Evolutionary conservation across 1,140 invertebrate species (phyloP), one percentile per base, ranked within the genome.

Genomic region (Linepithema humile): DNA sequence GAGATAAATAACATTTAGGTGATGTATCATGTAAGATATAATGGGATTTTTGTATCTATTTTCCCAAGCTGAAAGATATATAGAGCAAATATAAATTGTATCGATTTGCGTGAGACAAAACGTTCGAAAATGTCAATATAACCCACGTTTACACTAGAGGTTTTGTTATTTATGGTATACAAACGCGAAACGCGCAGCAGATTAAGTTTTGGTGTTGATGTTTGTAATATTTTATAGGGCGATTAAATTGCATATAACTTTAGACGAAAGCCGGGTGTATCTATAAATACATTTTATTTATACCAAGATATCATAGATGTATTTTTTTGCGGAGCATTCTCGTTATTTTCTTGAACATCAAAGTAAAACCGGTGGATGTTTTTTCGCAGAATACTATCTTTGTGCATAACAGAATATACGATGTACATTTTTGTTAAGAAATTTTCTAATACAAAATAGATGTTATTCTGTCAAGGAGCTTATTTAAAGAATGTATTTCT

Each of bases 381-480:
- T 77, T 64, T 0, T 20, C 4, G 7, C 29, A 15, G 29, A 50
- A 0, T 15, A 23, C 12, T 26, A 77, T 65, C 73, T 65, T 38
- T 26, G 40, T 64, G 26, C 45, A 20, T 65, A 65, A 65, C 26
- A 65, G 43, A 38, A 23, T 77, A 26, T 48, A 50, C 15, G 6
- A 38, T 32, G 40, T 35, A 50, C 59, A 65, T 77, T 77, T 29
- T 77, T 77, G 43, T 77, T 77, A 64, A 77, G 59, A 65, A 50
- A 65, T 77, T 77, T 15, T 9, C 1, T 65, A 77, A 35, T 65
- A 9, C 20, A 9, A 64, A 43, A 26, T 64, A 64, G 65, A 53
- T 32, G n/a, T 65, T 35, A 77, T 77, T 65, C 15, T 29, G n/a
- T 77, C 45, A 77, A 38, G 65, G 20, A 5, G 9, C 4, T 50